Evolutionary conservation across 2,113 vertebrate species (phyloP).

Genomic region (Psettodes erumei): DNA sequence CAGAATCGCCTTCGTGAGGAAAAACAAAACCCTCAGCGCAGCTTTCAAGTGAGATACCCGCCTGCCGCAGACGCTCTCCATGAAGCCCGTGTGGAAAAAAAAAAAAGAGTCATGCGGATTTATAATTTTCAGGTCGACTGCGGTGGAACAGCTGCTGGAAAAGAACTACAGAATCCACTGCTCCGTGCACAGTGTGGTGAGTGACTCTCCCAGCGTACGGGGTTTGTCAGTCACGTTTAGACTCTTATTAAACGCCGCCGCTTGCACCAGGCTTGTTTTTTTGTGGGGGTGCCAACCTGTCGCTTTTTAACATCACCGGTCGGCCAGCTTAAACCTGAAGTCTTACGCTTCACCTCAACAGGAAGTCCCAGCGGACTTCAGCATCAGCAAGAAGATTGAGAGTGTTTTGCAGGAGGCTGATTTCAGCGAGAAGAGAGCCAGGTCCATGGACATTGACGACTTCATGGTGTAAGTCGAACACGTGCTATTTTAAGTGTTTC

Average conservation of each 20-base stretch:
- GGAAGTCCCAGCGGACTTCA: conserved; percentile 92
- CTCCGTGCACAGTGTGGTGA: conserved; percentile 91
- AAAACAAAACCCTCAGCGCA: conserved; percentile 96
- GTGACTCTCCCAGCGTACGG: conserved; percentile 45
- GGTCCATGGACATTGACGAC: conserved; percentile 97
- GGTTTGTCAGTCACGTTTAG: background rate
- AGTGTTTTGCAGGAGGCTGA: conserved; percentile 86
- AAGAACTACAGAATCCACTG: conserved; percentile 98
- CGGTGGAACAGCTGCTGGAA: conserved; percentile 94
- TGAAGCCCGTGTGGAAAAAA: background rate
- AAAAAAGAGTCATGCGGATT: background rate
- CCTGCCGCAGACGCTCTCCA: background rate
- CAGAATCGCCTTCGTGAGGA: conserved; percentile 97
- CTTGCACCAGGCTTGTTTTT: background rate
- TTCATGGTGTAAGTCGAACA: conserved; percentile 90
- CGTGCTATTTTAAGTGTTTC: background rate
- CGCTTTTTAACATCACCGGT: background rate
- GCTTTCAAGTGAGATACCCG: conserved; percentile 94
- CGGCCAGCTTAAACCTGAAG: background rate
- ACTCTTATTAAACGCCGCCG: background rate
- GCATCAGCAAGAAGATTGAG: conserved; percentile 90
- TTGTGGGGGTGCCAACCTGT: background rate
- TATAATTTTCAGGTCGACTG: conserved; percentile 84
- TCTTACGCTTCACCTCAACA: conserved; percentile 64
- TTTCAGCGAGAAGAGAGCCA: conserved; percentile 92